Conservation (phyloP, 1,140 invertebrate species). For the Anthonomus grandis region DNA sequence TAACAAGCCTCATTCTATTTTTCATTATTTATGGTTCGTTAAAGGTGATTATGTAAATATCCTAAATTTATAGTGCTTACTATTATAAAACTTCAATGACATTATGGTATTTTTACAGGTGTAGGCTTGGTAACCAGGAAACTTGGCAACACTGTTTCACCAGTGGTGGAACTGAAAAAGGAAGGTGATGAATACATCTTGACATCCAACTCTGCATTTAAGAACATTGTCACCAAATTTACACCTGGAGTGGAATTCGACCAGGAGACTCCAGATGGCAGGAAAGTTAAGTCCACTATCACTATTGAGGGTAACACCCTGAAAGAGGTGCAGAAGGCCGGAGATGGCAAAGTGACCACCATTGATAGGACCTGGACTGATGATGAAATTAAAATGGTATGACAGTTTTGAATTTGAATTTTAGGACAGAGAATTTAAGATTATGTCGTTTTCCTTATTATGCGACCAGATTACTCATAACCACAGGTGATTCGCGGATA, state of each 20-base stretch:
- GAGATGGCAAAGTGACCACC: constrained; percentile 60
- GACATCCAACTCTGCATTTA: constrained; percentile 80
- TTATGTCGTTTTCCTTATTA: not conserved
- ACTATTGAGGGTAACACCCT: constrained; percentile 67
- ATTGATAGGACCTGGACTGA: constrained; percentile 67
- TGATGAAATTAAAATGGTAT: constrained; percentile 68
- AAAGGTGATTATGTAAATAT: no score
- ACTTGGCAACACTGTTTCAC: constrained; percentile 69
- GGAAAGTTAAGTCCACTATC: constrained; percentile 72
- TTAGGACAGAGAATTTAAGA: constrained; percentile 1
- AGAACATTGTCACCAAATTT: constrained; percentile 74
- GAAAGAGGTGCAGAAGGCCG: constrained; percentile 66
- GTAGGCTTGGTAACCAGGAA: constrained; percentile 73
- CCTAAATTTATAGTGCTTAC: no score
- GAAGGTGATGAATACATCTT: constrained; percentile 67
- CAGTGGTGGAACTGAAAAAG: constrained; percentile 67
- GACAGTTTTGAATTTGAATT: constrained; percentile 5
- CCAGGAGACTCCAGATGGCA: constrained; percentile 80
- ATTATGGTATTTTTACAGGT: no score
- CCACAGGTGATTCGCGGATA: not conserved
- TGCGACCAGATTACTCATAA: not conserved
- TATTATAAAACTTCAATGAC: no score
- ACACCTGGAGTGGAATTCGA: constrained; percentile 80
- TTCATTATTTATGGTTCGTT: no score
- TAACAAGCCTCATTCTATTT: no score